Conservation (phyloP, 2,113 vertebrate species). For the Megaceryle torquata region DNA sequence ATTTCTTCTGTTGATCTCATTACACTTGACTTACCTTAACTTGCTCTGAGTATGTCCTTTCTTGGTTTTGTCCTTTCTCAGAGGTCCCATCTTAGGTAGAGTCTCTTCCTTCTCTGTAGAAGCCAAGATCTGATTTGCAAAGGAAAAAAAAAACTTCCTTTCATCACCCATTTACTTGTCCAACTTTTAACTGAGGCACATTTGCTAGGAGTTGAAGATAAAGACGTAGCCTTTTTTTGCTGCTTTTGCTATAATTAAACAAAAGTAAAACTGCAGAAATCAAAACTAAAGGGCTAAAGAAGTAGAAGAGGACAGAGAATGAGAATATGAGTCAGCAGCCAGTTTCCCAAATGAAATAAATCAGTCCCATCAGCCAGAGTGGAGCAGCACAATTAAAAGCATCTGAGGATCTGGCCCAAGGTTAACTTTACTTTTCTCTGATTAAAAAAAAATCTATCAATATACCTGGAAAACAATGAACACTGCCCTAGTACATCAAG, state of each 20-base stretch:
- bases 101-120: background rate
- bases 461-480: slow-evolving; percentile 17
- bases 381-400: background rate
- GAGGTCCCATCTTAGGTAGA: background rate
- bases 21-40: background rate
- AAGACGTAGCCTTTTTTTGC: accelerated
- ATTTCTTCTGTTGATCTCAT: background rate
- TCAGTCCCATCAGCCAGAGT: background rate
- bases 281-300: background rate
- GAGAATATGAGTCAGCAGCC: background rate
- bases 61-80: background rate
- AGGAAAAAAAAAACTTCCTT: background rate
- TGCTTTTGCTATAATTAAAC: background rate
- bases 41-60: background rate
- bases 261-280: background rate
- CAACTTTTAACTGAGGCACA: background rate
- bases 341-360: background rate
- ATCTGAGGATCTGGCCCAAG: background rate
- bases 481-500: background rate
- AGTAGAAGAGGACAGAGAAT: background rate
- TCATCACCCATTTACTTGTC: background rate
- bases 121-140: background rate
- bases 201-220: background rate
- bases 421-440: slow-evolving; percentile 4
- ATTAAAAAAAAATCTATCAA: background rate